phyloP scores from a whole-genome alignment of 2,797 vertebrate genomes.

The Enteromius fasciolatus region DNA sequence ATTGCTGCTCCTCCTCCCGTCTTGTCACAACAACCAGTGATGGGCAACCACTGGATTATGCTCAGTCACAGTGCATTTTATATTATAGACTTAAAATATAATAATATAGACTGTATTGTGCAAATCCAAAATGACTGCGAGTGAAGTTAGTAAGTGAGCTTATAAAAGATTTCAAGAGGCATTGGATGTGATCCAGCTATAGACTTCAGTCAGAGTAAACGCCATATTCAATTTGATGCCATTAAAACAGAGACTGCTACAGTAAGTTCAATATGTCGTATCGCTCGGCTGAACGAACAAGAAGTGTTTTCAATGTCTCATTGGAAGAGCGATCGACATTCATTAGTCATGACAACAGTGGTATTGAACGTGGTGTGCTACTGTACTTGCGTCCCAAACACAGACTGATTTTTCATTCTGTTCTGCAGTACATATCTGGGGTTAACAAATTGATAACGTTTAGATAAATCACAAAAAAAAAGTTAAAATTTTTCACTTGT shows the following conservation, averaged over 20 bases:
- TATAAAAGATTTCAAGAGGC: slow-evolving; percentile 14
- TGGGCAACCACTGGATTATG: slow-evolving; percentile 37
- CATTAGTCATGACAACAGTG: not conserved
- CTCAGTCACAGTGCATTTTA: slow-evolving; percentile 20
- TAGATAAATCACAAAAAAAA: not conserved
- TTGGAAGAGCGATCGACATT: not conserved
- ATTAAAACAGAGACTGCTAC: not conserved
- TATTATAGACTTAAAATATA: slow-evolving; percentile 18
- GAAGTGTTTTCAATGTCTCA: not conserved
- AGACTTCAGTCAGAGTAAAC: not conserved
- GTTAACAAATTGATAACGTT: not conserved
- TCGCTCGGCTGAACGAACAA: not conserved
- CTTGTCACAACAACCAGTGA: slow-evolving; percentile 33
- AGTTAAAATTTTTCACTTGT: not conserved
- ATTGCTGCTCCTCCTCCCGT: slow-evolving; percentile 36
- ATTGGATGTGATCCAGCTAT: not conserved
- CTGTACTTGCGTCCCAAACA: not conserved
- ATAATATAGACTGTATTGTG: not conserved
- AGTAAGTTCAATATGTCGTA: not conserved
- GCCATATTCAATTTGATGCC: slow-evolving; percentile 10
- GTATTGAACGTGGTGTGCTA: not conserved
- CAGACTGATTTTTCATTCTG: not conserved
- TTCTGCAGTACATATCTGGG: not conserved
- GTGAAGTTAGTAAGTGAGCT: slow-evolving; percentile 7
- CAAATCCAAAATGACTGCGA: not conserved